These are phyloP conservation scores for Melospiza melodia DNA, from an alignment of 2,113 vertebrate genomes.

Conservation along the genomic window DNA sequence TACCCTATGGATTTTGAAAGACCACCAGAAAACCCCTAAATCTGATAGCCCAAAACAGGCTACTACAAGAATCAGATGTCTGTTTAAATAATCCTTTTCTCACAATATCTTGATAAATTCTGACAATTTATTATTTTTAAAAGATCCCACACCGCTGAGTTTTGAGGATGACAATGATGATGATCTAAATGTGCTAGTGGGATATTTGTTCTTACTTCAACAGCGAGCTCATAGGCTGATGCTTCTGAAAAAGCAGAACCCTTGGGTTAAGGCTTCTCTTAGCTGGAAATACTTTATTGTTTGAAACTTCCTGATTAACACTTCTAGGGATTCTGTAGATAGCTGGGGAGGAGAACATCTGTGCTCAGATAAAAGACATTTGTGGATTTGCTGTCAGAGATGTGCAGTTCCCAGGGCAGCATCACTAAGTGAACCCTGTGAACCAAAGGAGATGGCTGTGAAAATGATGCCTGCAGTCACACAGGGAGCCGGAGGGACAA, in stretches of 20 bases:
- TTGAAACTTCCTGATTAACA: background rate
- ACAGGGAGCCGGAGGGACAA: background rate
- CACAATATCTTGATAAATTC: background rate
- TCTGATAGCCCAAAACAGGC: background rate
- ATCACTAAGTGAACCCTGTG: background rate
- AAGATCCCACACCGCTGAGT: background rate
- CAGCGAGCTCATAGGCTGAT: fast-evolving
- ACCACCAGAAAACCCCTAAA: background rate
- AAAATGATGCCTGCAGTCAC: background rate
- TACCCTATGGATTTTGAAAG: background rate
- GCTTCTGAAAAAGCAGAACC: background rate
- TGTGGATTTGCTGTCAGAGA: background rate
- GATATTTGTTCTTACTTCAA: background rate
- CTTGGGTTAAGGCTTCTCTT: background rate
- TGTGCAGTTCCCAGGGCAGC: background rate
- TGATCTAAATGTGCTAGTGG: background rate
- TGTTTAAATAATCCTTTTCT: background rate
- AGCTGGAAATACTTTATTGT: background rate
- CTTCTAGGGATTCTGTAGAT: slow-evolving; percentile 17
- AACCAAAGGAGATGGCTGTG: background rate
- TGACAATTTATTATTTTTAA: background rate
- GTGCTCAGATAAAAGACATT: background rate
- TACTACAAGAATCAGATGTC: background rate
- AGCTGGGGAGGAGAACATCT: background rate
- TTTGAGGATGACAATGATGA: background rate